Conservation (phyloP, 2,888 invertebrate genomes). For the Drosophila falleni region DNA sequence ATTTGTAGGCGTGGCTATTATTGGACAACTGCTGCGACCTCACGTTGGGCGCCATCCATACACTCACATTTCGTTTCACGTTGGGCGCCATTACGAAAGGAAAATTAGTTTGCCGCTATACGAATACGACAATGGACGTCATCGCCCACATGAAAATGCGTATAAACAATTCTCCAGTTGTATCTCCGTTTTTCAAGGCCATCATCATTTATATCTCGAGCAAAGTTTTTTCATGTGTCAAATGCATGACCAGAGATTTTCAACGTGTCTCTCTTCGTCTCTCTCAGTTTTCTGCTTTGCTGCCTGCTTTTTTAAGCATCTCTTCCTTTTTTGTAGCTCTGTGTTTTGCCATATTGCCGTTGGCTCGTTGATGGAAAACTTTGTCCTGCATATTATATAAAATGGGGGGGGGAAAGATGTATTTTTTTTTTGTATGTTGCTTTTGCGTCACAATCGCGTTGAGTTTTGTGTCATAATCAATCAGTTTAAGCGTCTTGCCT, state of each 20-base stretch:
- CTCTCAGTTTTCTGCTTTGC: slow-evolving; percentile 39
- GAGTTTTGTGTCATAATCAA: slow-evolving; percentile 62
- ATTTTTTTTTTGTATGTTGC: slow-evolving; percentile 25
- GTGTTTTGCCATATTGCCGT: slow-evolving; percentile 15
- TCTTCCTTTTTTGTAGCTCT: neutral
- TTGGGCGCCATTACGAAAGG: slow-evolving; percentile 26
- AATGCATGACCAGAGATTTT: slow-evolving; percentile 67
- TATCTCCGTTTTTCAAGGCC: slow-evolving; percentile 68
- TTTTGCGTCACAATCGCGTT: slow-evolving; percentile 65
- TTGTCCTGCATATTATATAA: slow-evolving; percentile 65
- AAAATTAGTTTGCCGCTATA: slow-evolving; percentile 49
- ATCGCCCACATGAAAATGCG: slow-evolving; percentile 37
- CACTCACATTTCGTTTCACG: slow-evolving; percentile 10
- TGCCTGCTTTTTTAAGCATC: slow-evolving; percentile 32
- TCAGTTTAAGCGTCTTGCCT: slow-evolving; percentile 31
- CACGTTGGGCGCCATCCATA: slow-evolving; percentile 15
- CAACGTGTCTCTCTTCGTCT: slow-evolving; percentile 32
- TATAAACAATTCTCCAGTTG: slow-evolving; percentile 21
- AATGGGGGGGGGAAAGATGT: slow-evolving; percentile 7
- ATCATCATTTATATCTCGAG: slow-evolving; percentile 61
- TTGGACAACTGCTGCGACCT: slow-evolving; percentile 17
- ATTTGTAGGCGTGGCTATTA: slow-evolving; percentile 49
- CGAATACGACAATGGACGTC: slow-evolving; percentile 12
- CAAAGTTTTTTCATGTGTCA: slow-evolving; percentile 71
- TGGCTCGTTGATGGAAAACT: slow-evolving; percentile 9